These are phyloP conservation scores for Tragelaphus buxtoni DNA, from an alignment of 2,113 vertebrate genomes.

Conservation along the genomic window DNA sequence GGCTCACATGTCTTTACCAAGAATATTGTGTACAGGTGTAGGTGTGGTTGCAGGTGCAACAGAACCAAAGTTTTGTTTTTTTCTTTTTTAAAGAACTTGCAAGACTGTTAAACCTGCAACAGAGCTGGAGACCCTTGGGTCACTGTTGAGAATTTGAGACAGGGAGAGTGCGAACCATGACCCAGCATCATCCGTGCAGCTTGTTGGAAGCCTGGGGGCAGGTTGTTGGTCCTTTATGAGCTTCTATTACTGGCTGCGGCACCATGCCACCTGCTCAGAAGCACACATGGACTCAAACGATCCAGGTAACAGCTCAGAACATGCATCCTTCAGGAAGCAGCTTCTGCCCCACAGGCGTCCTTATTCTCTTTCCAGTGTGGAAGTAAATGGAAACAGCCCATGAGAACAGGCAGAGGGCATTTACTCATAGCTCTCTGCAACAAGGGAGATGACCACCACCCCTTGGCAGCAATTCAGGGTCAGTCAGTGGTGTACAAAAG, in stretches of 20 bases:
- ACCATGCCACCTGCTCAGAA: background rate
- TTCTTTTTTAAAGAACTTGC: background rate
- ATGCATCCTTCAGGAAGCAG: background rate
- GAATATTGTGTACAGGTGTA: background rate
- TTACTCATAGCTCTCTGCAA: background rate
- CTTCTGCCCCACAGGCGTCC: background rate
- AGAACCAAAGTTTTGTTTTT: background rate
- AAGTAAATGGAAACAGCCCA: background rate
- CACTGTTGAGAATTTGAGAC: background rate
- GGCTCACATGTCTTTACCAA: background rate
- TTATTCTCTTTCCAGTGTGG: background rate
- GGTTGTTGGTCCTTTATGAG: background rate
- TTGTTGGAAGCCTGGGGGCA: background rate
- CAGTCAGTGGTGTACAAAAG: too few relatives aligned
- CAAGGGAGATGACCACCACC: background rate
- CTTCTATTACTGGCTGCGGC: fast-evolving
- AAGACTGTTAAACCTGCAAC: background rate
- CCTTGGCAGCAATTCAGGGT: background rate
- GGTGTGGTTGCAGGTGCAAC: background rate
- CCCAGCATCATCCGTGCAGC: background rate
- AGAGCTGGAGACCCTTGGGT: background rate
- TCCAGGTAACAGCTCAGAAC: background rate
- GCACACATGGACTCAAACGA: background rate
- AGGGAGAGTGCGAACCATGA: background rate
- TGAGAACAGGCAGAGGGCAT: background rate